These are phyloP conservation scores for Menura novaehollandiae DNA, from an alignment of 2,113 vertebrate genomes.

Conservation along the genomic window DNA sequence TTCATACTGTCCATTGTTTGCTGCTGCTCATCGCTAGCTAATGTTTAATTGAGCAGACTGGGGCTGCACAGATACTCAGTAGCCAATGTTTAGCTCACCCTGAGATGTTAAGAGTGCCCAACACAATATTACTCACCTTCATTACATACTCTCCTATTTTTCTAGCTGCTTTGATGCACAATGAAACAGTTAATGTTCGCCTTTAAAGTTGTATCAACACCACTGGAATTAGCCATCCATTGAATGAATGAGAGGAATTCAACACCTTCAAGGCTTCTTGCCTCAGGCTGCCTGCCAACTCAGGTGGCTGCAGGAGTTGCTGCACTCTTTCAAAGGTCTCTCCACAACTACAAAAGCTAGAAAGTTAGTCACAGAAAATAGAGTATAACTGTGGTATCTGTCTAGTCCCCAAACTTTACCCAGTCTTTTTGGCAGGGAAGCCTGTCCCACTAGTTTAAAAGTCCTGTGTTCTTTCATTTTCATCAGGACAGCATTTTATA, in stretches of 20 bases:
- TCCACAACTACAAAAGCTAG: not conserved
- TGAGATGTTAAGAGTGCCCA: not conserved
- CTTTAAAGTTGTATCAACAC: not conserved
- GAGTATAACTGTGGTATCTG: not conserved
- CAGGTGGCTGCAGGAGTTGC: not conserved
- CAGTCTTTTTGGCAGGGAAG: not conserved
- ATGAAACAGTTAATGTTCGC: not conserved
- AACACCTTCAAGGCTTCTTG: slow-evolving; percentile 20
- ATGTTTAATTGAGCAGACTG: not conserved
- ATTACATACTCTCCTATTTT: not conserved
- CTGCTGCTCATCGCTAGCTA: not conserved
- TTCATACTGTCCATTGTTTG: not conserved
- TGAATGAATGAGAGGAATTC: slow-evolving; percentile 41
- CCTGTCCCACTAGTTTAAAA: not conserved
- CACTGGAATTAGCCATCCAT: slow-evolving; percentile 13
- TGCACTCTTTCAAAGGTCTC: not conserved
- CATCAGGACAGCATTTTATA: not conserved
- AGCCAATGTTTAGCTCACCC: not conserved
- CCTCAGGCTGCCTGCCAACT: slow-evolving; percentile 6
- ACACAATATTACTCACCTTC: not conserved
- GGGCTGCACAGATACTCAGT: not conserved
- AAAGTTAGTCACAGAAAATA: not conserved
- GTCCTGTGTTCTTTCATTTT: not conserved
- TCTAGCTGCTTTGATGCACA: not conserved
- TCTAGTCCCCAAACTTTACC: not conserved